phyloP scores from a whole-genome alignment of 2,113 vertebrate species.

The Mormyrus lacerda region DNA sequence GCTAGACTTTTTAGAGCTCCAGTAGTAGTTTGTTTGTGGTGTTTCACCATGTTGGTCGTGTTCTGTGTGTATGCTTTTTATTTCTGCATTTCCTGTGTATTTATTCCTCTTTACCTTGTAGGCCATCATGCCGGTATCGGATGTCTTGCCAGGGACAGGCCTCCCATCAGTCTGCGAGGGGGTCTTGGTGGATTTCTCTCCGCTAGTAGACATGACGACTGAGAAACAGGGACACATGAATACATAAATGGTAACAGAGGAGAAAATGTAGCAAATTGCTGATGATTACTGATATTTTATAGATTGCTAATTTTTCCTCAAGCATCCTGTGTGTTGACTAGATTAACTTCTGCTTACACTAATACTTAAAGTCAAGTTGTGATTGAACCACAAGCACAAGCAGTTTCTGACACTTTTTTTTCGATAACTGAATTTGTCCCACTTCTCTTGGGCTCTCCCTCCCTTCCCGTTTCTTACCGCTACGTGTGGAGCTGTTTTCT shows the following conservation, averaged over 20 bases:
- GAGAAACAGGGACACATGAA: slow-evolving; percentile 12
- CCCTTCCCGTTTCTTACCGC: slow-evolving; percentile 45
- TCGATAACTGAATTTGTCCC: neutral
- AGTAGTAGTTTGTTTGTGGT: neutral
- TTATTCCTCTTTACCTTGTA: slow-evolving; percentile 55
- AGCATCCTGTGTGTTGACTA: no score
- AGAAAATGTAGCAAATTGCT: neutral
- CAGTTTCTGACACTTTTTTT: neutral
- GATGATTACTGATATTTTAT: neutral
- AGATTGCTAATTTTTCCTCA: neutral
- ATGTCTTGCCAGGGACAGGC: slow-evolving; percentile 62
- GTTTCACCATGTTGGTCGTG: neutral
- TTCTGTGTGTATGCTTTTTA: neutral
- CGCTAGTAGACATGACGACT: slow-evolving; percentile 65
- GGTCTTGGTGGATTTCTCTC: slow-evolving; percentile 60
- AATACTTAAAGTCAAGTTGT: neutral
- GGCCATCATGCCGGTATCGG: slow-evolving; percentile 62
- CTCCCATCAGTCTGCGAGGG: slow-evolving; percentile 69
- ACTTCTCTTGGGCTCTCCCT: neutral
- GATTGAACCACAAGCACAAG: neutral
- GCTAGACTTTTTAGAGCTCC: neutral
- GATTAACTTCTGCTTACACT: neutral
- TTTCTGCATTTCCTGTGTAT: neutral
- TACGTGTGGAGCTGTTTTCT: slow-evolving; percentile 48
- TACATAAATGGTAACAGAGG: neutral